Conservation (phyloP, 2,797 vertebrate genomes). For the Rhabdomys pumilio region DNA sequence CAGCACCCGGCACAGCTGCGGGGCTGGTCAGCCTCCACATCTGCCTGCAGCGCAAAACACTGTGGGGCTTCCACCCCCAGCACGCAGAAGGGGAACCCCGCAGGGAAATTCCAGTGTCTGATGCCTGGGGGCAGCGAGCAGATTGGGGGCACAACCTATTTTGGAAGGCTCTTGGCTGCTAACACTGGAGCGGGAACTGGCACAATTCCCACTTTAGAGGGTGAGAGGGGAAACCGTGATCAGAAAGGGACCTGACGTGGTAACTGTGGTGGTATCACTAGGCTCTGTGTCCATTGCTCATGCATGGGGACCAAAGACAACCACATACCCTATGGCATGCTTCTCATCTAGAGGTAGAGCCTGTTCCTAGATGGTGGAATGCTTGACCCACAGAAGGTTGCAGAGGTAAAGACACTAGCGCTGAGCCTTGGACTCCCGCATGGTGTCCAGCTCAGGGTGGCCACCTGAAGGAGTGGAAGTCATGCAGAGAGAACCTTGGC, state of each 20-base stretch:
- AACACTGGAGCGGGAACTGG: not conserved
- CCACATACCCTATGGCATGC: not conserved
- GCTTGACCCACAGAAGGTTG: not conserved
- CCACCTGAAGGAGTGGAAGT: not conserved
- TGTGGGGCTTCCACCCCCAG: not conserved
- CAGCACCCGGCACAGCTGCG: not conserved
- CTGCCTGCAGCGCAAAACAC: not conserved
- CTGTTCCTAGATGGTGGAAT: not conserved
- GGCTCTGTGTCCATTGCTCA: not conserved
- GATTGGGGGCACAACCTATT: constrained; percentile 2
- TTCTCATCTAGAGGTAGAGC: not conserved
- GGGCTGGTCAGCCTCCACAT: not conserved
- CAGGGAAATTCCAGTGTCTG: constrained; percentile 24
- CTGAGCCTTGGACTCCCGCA: not conserved
- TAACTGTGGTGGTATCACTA: not conserved
- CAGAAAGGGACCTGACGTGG: not conserved
- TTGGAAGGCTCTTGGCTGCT: constrained; percentile 32
- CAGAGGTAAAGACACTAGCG: not conserved
- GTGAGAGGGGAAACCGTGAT: constrained; percentile 20
- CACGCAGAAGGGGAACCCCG: constrained; percentile 63
- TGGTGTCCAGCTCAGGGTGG: not conserved
- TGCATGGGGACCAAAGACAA: not conserved
- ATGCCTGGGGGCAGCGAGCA: not conserved
- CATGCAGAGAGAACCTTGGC: not conserved
- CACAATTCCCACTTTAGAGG: not conserved